phyloP scores from a whole-genome alignment of 2,797 vertebrate genomes.

The Catamblyrhynchus diadema region DNA sequence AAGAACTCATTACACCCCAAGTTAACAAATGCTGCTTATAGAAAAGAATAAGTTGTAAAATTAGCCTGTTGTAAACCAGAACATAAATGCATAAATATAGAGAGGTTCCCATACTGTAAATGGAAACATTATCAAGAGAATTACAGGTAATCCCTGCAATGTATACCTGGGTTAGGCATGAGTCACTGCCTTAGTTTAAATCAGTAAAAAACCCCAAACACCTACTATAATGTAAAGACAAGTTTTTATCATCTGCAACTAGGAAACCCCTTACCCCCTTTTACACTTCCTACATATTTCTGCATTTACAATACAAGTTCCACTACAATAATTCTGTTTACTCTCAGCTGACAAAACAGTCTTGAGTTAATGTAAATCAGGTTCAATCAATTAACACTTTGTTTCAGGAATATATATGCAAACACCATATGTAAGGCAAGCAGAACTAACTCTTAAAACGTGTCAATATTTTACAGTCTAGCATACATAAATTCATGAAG shows the following conservation, averaged over 20 bases:
- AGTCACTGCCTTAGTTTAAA: neutral
- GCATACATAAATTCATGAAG: slow-evolving; percentile 16
- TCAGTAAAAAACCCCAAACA: neutral
- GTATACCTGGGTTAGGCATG: neutral
- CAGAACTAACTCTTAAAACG: neutral
- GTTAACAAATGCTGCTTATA: neutral
- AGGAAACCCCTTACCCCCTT: neutral
- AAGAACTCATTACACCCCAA: neutral
- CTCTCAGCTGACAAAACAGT: neutral
- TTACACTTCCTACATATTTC: neutral
- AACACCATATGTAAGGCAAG: neutral
- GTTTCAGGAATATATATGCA: neutral
- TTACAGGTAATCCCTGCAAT: neutral
- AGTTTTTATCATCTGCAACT: neutral
- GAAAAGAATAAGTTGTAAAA: neutral
- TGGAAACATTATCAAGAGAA: neutral
- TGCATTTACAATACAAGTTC: neutral
- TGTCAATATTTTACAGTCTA: slow-evolving; percentile 14
- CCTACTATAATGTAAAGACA: neutral
- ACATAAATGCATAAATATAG: neutral
- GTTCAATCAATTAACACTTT: neutral
- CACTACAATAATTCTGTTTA: neutral
- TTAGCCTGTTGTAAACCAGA: neutral
- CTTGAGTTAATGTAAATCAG: neutral
- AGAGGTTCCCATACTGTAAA: neutral